Evolutionary conservation across 2,113 vertebrate genomes (phyloP), one percentile per base, ranked within the genome.

Genomic region (Leptosomus discolor): DNA sequence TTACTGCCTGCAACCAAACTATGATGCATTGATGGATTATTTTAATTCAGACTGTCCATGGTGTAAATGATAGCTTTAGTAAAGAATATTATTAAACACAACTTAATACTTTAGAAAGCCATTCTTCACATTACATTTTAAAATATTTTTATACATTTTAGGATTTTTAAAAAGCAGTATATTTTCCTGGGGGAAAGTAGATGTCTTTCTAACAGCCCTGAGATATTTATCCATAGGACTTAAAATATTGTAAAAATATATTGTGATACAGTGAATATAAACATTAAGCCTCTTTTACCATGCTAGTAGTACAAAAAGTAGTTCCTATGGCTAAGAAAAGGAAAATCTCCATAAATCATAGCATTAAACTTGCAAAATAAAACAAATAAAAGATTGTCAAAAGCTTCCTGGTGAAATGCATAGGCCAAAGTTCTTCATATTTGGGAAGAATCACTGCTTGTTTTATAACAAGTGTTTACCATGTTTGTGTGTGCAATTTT

Each of bases 31-130:
- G 92, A 92, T 94, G 88, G 92, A 95, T 94, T 96, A 96, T 96
- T 97, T 97, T 97, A 97, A 86, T 92, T 96, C 68, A 94, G 81
- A 87, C 53, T 90, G 61, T 93, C 94, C 85, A 48, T 88, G 45
- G 39, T 88, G 37, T 94, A 97, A 97, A 69, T 74, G 18, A 94
- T 97, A 75, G 9, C 70, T 96, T 92, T 80, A 68, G 65, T 89
- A 93, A 93, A 85, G 48, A 71, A 76, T 86, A 39, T 85, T 96
- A 81, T 75, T 89, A 92, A 94, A 93, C 58, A 85, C 53, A 92
- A 70, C 67, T 83, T 89, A 95, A 92, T 85, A 34, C 74, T 83
- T 92, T 45, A 48, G 54, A 87, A n/a, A 84, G 7, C n/a, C 26
- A 61, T 86, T 94, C 32, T 45, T 93, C 53, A 90, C 43, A 70